phyloP scores from a whole-genome alignment of 2,797 vertebrate species.

The Argya squamiceps region DNA sequence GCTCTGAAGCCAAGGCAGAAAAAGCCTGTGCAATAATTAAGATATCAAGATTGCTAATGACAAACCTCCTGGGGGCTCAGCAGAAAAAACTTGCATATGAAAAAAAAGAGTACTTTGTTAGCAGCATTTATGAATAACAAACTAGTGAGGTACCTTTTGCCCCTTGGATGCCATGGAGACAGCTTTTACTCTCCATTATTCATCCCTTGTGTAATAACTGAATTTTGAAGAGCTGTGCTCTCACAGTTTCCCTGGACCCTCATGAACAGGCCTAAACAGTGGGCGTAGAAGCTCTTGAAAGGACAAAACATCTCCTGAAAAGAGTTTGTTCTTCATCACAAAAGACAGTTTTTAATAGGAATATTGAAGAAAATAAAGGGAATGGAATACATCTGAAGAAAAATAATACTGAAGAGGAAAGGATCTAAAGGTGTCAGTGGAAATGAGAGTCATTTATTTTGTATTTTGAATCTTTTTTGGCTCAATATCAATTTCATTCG shows the following conservation, averaged over 20 bases:
- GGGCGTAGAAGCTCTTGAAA: not conserved
- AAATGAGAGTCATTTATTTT: not conserved
- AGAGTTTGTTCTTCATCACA: not conserved
- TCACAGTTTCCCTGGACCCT: not conserved
- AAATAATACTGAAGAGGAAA: not conserved
- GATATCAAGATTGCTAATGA: conserved; percentile 10
- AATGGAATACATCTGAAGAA: not conserved
- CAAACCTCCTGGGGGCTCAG: not conserved
- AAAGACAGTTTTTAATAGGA: not conserved
- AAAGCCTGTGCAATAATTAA: not conserved
- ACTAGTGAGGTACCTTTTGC: not conserved
- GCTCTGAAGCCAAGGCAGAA: not conserved
- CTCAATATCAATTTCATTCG: not conserved
- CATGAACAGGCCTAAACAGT: not conserved
- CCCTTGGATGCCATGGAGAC: not conserved
- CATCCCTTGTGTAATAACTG: not conserved
- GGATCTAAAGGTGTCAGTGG: not conserved
- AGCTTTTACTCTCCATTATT: not conserved
- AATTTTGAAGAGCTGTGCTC: conserved; percentile 17
- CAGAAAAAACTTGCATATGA: not conserved
- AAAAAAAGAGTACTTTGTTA: not conserved
- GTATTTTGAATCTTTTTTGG: not conserved
- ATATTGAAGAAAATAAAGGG: not conserved
- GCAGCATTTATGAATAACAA: conserved; percentile 38
- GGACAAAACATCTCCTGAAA: conserved; percentile 17